Base-by-base conservation (phyloP, 2,113 vertebrate species). In the Dinomys branickii region DNA sequence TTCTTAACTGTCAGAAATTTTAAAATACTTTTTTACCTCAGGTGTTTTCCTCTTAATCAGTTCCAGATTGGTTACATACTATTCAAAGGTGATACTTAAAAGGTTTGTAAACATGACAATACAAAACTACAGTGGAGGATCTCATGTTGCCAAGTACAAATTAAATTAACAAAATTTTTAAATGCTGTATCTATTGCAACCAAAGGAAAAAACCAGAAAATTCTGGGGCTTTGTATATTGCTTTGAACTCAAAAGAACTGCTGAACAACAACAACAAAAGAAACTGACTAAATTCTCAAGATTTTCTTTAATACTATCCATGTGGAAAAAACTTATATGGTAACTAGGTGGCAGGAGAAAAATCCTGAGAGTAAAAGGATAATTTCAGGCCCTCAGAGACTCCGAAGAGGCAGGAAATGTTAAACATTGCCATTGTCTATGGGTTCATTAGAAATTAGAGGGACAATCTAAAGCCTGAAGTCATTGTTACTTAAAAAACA, bases 21-120 rank as follows among this genome's bases (percentile, higher is more conserved):
- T 26, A 96, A 56, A 56, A 58, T 33, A 78, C 35, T 93, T 77
- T 81, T 58, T 90, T 80, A 85, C 78, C 47, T 14, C 38, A 33
- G 91, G 78, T 95, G 80, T 93, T 83, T 94, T 86, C 78, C 67
- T 89, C 20, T 73, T 67, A 93, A 75, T 93, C 78, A 91, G n/a
- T 91, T 80, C 5, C 67, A 63, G 33, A 73, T 73, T 94, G 38
- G 89, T n/a, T n/a, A 84, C 28, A 80, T 47, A 50, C n/a, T 44
- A 73, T 92, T 97, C 91, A 11, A 95, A 96, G 52, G 26, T 9
- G 14, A 19, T 47, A 24, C 88, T 94, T 94, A 67, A 30, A 30
- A 81, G 85, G 78, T 75, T 71, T 85, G 81, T 63, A 90, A 85
- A 10, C 3, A 44, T n/a, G 65, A 38, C 59, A 88, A 89, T 85